Base-by-base conservation (phyloP, 30 jellyfish, hydroid and myxozoan species). In the Aurelia coerulea region DNA sequence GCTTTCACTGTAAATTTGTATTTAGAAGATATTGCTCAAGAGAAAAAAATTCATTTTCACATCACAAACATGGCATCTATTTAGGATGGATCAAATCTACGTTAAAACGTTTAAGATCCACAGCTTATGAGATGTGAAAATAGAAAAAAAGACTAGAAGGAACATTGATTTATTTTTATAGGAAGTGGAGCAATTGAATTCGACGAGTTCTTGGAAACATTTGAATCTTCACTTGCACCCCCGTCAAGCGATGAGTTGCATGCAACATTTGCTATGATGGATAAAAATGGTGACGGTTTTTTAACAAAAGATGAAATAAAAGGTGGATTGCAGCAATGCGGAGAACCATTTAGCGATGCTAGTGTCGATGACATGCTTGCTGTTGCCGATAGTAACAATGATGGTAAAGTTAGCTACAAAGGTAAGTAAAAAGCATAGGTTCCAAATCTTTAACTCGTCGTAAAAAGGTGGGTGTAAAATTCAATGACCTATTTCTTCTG, bases 111-210 rank as follows among this genome's bases (percentile, higher is more conserved):
- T 23, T 23, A 23, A 23, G 29, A 23, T 23, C 29, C 29, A 23
- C 29, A 23, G 29, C 29, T 23, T 23, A 23, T 23, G 29, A 23
- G 29, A 23, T 23, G 29, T 23, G 29, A 23, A 23, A 23, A 23
- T 23, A 23, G 29, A 23, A 23, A 23, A 23, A 23, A 39, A 9
- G 10, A 39, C 8, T 39, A 3, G 6, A 4, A 46, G 56, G 56
- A 46, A 7, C 0, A 46, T 14, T 46, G 15, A 46, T 46, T 14
- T 32, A 50, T 34, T 50, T 46, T 60, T 49, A 17, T 37, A 86
- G 89, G 90, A 33, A 89, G 90, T 39, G 97, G 97, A 4, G 80
- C 80, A 0, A 89, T 89, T 71, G 97, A 89, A 2, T 80, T 80
- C 56, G 86, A 81, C 23, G 97, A 89, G 58, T 89, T 89, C 59